Evolutionary conservation across 2,797 vertebrate species (phyloP), one percentile per base, ranked within the genome.

Genomic region (Molossus molossus): DNA sequence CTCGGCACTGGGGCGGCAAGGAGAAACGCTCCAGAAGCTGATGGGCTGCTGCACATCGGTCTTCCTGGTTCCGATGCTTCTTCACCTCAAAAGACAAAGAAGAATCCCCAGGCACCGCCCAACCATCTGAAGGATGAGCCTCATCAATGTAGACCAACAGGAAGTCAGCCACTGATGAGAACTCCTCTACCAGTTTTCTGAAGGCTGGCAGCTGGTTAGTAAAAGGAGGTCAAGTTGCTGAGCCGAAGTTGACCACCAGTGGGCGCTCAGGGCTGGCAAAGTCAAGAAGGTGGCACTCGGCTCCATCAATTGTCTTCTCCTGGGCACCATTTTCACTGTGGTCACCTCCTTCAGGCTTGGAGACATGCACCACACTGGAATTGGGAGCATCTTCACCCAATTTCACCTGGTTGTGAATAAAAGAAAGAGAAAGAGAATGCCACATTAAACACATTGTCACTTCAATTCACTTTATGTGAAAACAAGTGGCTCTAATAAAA

Each of bases 101-200:
- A 84, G 99, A 99, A 97, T 98, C 98, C 53, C 99, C 98, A 83
- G 99, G 99, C 0, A 99, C 99, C 70, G 99, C 99, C 99, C 99
- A 99, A 98, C 99, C 99, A 0, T 99, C 99, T 5, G 99, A 99
- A 0, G 99, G 99, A 95, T 99, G 99, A 96, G 99, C 99, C 98
- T 99, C 99, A 64, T 99, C 99, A 2, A 99, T 99, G 98, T 99
- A 99, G 97, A 99, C 99, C 95, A 99, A 98, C 97, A 99, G 98
- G 98, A 99, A 99, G 98, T 99, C 99, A 33, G 99, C 99, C 96
- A 99, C 99, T 9, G 99, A 98, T 0, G 99, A 99, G 98, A 99
- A 99, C 98, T 99, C 99, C 97, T 99, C 99, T 98, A 99, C 99
- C 98, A 99, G 98, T 98, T 98, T 98, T 98, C 99, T 98, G 98